Evolutionary conservation across 2,113 vertebrate genomes (phyloP).

Genomic region (Ailurus styani): DNA sequence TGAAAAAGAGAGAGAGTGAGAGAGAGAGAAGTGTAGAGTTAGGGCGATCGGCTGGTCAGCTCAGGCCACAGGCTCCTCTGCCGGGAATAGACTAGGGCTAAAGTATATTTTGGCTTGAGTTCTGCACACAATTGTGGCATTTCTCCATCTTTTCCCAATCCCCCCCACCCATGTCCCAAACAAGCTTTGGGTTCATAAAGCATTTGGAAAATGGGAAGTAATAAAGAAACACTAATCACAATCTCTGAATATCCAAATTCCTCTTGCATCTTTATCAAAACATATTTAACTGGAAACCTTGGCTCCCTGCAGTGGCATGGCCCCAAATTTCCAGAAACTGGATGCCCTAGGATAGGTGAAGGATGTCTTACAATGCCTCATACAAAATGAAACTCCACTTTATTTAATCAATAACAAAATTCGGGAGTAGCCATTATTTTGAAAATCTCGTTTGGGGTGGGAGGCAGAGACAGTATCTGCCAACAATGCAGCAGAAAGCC

Average conservation of each 20-base stretch:
- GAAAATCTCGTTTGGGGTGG: neutral
- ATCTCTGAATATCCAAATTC: neutral
- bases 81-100: slow-evolving; percentile 19
- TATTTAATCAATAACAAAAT: neutral
- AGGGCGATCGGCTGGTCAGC: neutral
- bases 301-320: neutral
- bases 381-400: neutral
- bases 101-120: slow-evolving; percentile 56
- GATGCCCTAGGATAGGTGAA: neutral
- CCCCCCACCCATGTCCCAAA: neutral
- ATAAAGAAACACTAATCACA: slow-evolving; percentile 11
- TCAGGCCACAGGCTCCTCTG: slow-evolving; percentile 49
- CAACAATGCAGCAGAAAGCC: neutral
- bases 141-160: neutral
- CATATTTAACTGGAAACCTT: slow-evolving; percentile 4
- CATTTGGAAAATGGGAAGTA: slow-evolving; percentile 25
- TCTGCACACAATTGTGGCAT: slow-evolving; percentile 46
- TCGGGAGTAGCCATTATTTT: neutral
- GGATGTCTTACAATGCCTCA: neutral
- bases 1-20: neutral
- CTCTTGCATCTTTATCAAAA: neutral
- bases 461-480: neutral
- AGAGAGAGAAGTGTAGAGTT: neutral
- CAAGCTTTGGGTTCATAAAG: neutral
- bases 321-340: slow-evolving; percentile 1